These are phyloP conservation scores for Diorhabda elongata DNA, from an alignment of 1,140 invertebrate species.

Conservation along the genomic window DNA sequence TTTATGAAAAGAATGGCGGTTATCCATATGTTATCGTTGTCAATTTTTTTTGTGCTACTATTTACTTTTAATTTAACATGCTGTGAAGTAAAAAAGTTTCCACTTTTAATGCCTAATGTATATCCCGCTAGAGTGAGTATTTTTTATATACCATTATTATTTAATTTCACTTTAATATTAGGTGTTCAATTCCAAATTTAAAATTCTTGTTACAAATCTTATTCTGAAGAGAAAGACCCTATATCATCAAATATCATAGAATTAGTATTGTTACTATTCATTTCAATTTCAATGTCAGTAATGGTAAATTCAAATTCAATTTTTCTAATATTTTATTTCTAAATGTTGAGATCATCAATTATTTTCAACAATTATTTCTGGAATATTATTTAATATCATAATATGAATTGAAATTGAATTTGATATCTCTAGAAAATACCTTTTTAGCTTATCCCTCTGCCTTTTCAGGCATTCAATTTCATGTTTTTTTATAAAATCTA, in stretches of 20 bases:
- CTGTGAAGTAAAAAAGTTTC: constrained; percentile 51
- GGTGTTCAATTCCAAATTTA: not conserved
- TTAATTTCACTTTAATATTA: not conserved
- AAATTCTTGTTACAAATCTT: not conserved
- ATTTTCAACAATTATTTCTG: no score
- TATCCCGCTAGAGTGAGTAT: constrained; percentile 60
- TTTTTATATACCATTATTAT: not conserved
- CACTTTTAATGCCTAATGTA: constrained; percentile 69
- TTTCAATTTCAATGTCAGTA: not conserved
- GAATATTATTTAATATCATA: no score
- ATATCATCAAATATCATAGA: no score
- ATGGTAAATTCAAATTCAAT: not conserved
- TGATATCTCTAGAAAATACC: no score
- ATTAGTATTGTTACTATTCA: not conserved
- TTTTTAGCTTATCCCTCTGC: no score
- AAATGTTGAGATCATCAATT: no score
- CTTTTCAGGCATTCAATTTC: no score
- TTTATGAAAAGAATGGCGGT: constrained; percentile 28
- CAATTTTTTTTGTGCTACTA: constrained; percentile 26
- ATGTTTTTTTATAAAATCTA: no score
- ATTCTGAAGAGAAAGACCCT: not conserved
- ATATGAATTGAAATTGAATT: no score
- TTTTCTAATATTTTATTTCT: no score
- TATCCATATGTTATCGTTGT: constrained; percentile 34
- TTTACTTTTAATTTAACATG: constrained; percentile 30